phyloP scores from a whole-genome alignment of 2,888 invertebrate species.

The Hylaea fasciaria region DNA sequence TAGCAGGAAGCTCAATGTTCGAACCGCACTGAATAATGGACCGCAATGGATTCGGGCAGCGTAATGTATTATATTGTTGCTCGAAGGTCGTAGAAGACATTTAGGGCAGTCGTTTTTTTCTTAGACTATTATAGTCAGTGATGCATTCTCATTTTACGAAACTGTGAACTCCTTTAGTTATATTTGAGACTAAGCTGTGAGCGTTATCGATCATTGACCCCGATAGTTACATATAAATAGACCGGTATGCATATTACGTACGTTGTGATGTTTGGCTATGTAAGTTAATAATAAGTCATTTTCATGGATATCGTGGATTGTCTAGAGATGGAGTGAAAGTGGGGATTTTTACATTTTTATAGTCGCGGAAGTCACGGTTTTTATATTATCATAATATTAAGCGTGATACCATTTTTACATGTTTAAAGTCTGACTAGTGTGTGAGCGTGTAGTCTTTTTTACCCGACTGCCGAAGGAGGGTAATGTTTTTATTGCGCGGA shows the following conservation, averaged over 20 bases:
- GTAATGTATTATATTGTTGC: too few relatives aligned
- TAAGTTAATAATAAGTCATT: constrained; percentile 77
- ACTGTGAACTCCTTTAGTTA: neutral
- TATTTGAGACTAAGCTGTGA: constrained; percentile 11
- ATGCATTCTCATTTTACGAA: too few relatives aligned
- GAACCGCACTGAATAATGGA: neutral
- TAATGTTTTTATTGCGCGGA: constrained; percentile 42
- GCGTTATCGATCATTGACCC: constrained; percentile 1
- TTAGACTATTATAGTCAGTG: too few relatives aligned
- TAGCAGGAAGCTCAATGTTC: neutral
- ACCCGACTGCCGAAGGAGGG: too few relatives aligned
- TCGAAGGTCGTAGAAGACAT: too few relatives aligned
- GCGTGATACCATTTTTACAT: constrained; percentile 35
- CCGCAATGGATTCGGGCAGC: too few relatives aligned
- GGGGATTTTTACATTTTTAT: constrained; percentile 64
- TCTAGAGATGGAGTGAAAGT: constrained; percentile 37
- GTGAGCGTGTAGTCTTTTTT: constrained; percentile 56
- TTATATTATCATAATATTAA: constrained; percentile 44
- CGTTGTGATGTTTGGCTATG: constrained; percentile 79
- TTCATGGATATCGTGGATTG: constrained; percentile 63
- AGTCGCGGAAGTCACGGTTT: constrained; percentile 44
- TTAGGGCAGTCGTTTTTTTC: too few relatives aligned
- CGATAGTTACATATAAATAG: constrained; percentile 46
- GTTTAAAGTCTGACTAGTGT: constrained; percentile 67
- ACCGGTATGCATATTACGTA: constrained; percentile 57